phyloP scores from a whole-genome alignment of 2,113 vertebrate species.

The Apteryx mantelli region DNA sequence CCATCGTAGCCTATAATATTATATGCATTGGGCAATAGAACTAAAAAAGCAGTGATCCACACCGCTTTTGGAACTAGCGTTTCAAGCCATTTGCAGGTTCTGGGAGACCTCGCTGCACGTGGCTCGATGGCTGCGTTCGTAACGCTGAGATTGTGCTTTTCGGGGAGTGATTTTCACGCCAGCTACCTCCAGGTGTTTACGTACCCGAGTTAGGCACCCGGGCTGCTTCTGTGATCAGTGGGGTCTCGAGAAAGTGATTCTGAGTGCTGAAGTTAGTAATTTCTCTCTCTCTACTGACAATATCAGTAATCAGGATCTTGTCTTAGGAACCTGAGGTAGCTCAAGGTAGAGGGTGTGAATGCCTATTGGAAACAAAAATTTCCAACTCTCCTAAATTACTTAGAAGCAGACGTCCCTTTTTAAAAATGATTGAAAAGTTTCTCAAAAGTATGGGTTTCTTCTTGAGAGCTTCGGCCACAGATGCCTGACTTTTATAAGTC shows the following conservation, averaged over 20 bases:
- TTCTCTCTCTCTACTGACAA: not conserved
- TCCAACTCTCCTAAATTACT: not conserved
- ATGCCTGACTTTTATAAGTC: not conserved
- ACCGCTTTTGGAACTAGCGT: not conserved
- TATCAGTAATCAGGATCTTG: not conserved
- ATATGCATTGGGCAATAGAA: not conserved
- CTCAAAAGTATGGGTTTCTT: not conserved
- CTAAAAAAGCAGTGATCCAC: not conserved
- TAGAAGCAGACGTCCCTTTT: not conserved
- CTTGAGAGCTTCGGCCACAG: not conserved
- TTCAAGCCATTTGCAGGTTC: not conserved
- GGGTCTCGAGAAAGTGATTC: not conserved
- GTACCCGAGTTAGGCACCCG: not conserved
- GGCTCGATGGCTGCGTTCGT: not conserved
- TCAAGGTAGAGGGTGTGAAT: not conserved
- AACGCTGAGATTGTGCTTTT: not conserved
- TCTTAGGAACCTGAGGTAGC: not conserved
- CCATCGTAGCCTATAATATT: not conserved
- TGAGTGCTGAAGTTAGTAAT: not conserved
- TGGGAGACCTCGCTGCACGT: not conserved
- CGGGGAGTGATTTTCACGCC: not conserved
- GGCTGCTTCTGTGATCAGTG: not conserved
- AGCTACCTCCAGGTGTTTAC: not conserved
- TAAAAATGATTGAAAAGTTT: not conserved
- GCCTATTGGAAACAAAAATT: not conserved